Evolutionary conservation across 2,113 vertebrate genomes (phyloP).

Genomic region (Pluvialis apricaria): DNA sequence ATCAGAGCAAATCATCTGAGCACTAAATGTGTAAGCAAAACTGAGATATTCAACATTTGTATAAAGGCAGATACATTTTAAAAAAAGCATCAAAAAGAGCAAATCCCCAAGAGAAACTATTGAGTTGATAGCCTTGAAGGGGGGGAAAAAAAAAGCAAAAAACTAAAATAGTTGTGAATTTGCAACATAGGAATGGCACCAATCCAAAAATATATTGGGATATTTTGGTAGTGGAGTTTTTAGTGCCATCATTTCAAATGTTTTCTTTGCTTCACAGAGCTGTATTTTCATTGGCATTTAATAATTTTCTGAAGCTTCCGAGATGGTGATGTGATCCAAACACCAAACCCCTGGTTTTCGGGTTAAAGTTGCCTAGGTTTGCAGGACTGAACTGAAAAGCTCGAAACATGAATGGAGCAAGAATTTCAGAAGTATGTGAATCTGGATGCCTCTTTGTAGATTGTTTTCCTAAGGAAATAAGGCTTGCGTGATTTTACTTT

Average conservation of each 20-base stretch:
- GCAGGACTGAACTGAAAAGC: background rate
- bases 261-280: background rate
- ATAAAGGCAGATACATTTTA: background rate
- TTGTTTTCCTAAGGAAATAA: background rate
- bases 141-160: background rate
- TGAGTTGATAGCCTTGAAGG: background rate
- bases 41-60: constrained; percentile 25
- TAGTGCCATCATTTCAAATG: background rate
- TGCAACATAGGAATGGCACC: background rate
- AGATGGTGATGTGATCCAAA: background rate
- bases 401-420: background rate
- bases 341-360: background rate
- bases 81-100: background rate
- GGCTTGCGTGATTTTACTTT: background rate
- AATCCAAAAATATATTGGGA: background rate
- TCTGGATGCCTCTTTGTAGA: background rate
- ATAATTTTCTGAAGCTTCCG: background rate
- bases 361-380: background rate
- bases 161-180: background rate
- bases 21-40: constrained; percentile 17
- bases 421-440: background rate
- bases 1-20: background rate
- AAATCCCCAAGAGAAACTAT: background rate
- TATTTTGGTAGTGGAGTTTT: background rate
- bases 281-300: background rate